Evolutionary conservation across 2,888 invertebrate species (phyloP).

Genomic region (Tetragnatha montana): DNA sequence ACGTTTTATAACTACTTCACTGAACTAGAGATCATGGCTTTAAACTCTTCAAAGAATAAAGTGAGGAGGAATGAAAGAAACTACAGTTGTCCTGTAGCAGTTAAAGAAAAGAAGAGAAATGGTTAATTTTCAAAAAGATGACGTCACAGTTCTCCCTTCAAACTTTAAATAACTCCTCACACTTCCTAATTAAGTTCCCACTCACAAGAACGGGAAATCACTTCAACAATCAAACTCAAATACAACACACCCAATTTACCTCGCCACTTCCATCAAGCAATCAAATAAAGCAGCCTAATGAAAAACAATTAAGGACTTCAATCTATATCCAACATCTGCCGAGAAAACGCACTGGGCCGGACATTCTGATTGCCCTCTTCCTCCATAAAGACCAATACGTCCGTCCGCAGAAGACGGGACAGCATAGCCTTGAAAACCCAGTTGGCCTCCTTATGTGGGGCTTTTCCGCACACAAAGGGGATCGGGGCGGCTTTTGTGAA

Average conservation of each 20-base stretch:
- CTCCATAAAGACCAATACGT: constrained; percentile 9
- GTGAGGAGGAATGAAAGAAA: no score
- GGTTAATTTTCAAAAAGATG: no score
- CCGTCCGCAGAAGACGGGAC: constrained; percentile 16
- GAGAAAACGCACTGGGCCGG: background rate
- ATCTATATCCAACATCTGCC: background rate
- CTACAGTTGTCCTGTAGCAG: no score
- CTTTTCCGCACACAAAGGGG: background rate
- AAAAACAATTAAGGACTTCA: background rate
- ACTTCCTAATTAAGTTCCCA: no score
- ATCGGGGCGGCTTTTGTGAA: constrained; percentile 20
- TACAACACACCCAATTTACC: background rate
- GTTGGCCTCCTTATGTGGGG: background rate
- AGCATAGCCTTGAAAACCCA: constrained; percentile 39
- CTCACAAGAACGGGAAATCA: background rate
- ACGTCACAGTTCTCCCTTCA: no score
- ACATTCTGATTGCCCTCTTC: constrained; percentile 1
- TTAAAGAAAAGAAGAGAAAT: no score
- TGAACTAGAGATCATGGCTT: no score
- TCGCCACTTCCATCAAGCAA: background rate
- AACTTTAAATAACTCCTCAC: no score
- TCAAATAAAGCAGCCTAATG: background rate
- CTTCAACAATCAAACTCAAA: background rate
- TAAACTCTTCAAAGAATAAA: no score
- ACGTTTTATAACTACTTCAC: no score